Evolutionary conservation across 1,140 invertebrate genomes (phyloP), one percentile per base, ranked within the genome.

Genomic region (Tetragnatha versicolor): DNA sequence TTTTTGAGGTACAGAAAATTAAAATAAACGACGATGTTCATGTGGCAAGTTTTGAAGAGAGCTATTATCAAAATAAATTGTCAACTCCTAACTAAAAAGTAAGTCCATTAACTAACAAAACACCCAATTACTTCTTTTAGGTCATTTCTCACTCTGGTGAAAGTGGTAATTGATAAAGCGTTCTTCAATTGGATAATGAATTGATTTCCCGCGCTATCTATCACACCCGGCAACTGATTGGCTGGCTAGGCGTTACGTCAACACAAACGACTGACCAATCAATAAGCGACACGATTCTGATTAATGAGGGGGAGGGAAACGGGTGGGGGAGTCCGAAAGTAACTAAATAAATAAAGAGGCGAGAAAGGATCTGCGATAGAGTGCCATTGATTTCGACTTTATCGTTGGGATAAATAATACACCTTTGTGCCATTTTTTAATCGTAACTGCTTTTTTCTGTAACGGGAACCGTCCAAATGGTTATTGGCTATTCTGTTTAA

Each of bases 361-460:
- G 10, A 37, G 33, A 63, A 63, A 33, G 60, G 33, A 42, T 39
- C 35, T 20, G 10, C 25, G 60, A 63, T 37, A 63, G 37, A 63
- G 33, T 33, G 60, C 42, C 60, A 63, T 63, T 42, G 60, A 63
- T 63, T 63, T 63, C 25, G 60, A 63, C 60, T 63, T 63, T 63
- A 42, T 33, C 60, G 60, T 10, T 7, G 27, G 37, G 27, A 37
- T 63, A 63, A 63, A 63, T 63, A 63, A 63, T 63, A 63, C 35
- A 63, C 14, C 27, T 63, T 42, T 63, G 22, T 17, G 3, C 33
- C 0, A 22, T 6, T 25, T 51, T 51, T 51, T 22, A 10, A 0
- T 10, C 1, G 20, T 51, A 9, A 22, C 10, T 14, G 12, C 25
- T 33, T 33, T 12, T n/a, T 33, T 12, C 55, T 33, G 12, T 31